Evolutionary conservation across 2,797 vertebrate species (phyloP), one percentile per base, ranked within the genome.

Genomic region (Glyptemys insculpta): DNA sequence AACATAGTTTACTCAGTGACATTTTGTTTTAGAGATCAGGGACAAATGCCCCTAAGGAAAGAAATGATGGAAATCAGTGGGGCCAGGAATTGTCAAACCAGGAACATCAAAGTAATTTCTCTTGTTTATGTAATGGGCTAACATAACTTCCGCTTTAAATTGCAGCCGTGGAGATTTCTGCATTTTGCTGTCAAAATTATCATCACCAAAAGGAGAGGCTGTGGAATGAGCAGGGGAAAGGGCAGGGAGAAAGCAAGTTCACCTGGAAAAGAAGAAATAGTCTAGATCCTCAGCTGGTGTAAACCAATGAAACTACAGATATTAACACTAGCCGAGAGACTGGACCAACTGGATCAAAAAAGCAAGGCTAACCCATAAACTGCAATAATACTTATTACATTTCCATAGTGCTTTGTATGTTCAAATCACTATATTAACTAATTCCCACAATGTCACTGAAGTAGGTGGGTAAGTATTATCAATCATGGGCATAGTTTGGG

Each of bases 1-100:
- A 91, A 65, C 65, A 81, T 2, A 93, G 95, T 88, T 91, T 91
- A 96, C 31, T 90, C 95, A 62, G 88, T 95, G 95, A 96, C 95
- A 97, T 96, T 97, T 96, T 90, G 82, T 93, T 91, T 94, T 87
- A 94, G 91, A 93, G 86, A 96, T 91, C 86, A 92, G 86, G 91
- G 91, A 95, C 88, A 95, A 96, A 95, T 31, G 52, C 81, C 95
- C 93, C 86, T 54, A 93, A 93, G 91, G 87, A 96, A 95, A 96
- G 81, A 78, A 86, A 15, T 15, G 65, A 95, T 87, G 87, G 49
- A 97, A 97, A 92, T 79, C 94, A 96, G 79, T 87, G 76, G 4
- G 89, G 56, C 6, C 93, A 92, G 87, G 88, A 88, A 95, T 78
- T 91, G 86, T 94, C 91, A 94, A 91, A 95, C 86, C 80, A 34